phyloP scores from a whole-genome alignment of 2,888 invertebrate genomes.

The Chymomyza fuscimana region DNA sequence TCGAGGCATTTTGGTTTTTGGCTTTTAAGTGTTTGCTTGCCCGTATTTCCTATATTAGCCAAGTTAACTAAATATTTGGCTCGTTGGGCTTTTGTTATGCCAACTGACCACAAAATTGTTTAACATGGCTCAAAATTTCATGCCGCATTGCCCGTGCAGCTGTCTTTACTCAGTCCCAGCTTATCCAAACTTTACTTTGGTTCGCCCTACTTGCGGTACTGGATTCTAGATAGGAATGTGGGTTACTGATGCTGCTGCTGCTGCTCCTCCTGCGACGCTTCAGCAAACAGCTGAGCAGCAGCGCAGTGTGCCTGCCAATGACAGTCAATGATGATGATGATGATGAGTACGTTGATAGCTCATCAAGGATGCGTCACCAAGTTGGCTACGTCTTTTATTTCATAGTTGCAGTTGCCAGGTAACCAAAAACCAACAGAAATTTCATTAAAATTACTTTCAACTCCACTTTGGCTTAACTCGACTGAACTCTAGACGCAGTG shows the following conservation, averaged over 20 bases:
- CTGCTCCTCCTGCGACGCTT: background rate
- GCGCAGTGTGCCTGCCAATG: slow-evolving; percentile 25
- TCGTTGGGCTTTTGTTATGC: slow-evolving; percentile 55
- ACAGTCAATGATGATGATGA: slow-evolving; percentile 18
- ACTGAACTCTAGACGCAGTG: background rate
- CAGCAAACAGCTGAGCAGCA: slow-evolving; percentile 43
- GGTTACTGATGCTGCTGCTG: slow-evolving; percentile 1
- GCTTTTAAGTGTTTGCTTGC: background rate
- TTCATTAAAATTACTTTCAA: slow-evolving; percentile 57
- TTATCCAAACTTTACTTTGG: background rate
- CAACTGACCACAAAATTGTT: slow-evolving; percentile 69
- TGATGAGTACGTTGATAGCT: slow-evolving; percentile 29
- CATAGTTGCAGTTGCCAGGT: slow-evolving; percentile 51
- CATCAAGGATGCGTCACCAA: background rate
- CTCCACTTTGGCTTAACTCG: background rate
- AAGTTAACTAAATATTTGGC: slow-evolving; percentile 65
- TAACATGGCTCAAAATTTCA: slow-evolving; percentile 65
- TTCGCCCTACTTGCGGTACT: slow-evolving; percentile 33
- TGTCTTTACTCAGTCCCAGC: slow-evolving; percentile 14
- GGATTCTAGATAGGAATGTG: slow-evolving; percentile 21
- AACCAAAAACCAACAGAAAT: slow-evolving; percentile 63
- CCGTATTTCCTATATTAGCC: slow-evolving; percentile 30
- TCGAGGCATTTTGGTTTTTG: background rate
- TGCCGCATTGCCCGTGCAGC: slow-evolving; percentile 67
- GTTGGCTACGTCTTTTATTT: background rate